Evolutionary conservation across 2,113 vertebrate species (phyloP).

Genomic region (Chinchilla lanigera): DNA sequence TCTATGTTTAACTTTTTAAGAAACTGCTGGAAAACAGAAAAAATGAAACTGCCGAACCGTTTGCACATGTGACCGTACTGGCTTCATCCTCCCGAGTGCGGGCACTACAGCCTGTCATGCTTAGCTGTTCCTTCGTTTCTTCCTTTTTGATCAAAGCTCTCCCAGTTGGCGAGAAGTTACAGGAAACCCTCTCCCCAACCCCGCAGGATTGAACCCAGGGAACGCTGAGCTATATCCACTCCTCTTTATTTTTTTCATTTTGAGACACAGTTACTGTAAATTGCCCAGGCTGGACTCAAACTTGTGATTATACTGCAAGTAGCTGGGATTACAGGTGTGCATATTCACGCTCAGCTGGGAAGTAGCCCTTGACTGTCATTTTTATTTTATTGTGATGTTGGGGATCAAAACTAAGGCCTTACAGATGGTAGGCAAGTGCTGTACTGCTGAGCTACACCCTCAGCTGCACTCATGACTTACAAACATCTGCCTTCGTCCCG

Average conservation of each 20-base stretch:
- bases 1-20: background rate
- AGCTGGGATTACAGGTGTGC: background rate
- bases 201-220: background rate
- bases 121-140: background rate
- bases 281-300: background rate
- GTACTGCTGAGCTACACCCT: background rate
- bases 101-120: background rate
- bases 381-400: background rate
- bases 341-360: background rate
- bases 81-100: background rate
- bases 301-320: background rate
- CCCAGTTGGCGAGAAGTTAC: background rate
- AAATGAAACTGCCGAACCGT: too few species aligned
- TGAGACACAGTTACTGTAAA: background rate
- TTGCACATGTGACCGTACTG: background rate
- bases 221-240: background rate
- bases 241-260: background rate
- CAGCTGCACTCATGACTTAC: background rate
- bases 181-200: too few species aligned
- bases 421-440: background rate
- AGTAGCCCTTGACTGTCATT: background rate
- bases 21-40: too few species aligned
- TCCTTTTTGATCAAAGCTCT: background rate
- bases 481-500: background rate
- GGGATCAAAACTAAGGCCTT: background rate